phyloP scores from a whole-genome alignment of 1,140 invertebrate species.

The Cyrtorhinus lividipennis region DNA sequence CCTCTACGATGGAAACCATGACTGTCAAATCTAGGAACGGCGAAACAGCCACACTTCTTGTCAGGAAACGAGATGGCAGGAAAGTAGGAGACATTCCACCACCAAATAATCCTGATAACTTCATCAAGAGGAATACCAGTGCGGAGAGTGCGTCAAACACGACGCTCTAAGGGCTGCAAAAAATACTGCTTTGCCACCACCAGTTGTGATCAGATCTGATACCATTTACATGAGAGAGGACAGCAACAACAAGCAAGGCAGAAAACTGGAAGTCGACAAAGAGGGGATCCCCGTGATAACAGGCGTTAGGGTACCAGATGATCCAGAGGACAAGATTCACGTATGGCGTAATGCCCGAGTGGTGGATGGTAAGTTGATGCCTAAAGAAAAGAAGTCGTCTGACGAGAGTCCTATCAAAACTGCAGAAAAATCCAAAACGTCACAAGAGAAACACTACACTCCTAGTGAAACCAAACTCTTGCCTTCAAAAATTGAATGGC shows the following conservation, averaged over 20 bases:
- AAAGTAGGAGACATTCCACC: conserved; percentile 7
- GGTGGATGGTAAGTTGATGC: conserved; percentile 53
- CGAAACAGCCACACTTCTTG: conserved; percentile 55
- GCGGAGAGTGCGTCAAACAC: no score
- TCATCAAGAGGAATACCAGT: neutral
- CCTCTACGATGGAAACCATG: conserved; percentile 54
- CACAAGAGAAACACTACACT: no score
- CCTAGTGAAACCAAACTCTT: neutral
- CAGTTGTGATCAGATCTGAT: conserved; percentile 47
- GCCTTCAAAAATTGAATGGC: conserved; percentile 18
- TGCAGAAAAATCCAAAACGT: neutral
- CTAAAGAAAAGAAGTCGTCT: conserved; percentile 22
- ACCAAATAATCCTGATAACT: conserved; percentile 8
- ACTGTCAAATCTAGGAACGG: conserved; percentile 58
- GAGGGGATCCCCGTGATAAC: conserved; percentile 57
- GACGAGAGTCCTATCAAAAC: neutral
- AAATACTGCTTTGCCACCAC: conserved; percentile 37
- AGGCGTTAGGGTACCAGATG: conserved; percentile 64
- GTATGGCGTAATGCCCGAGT: conserved; percentile 74
- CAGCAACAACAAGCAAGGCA: conserved; percentile 33
- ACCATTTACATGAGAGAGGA: conserved; percentile 40
- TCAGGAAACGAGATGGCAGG: conserved; percentile 47
- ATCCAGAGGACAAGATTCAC: conserved; percentile 55
- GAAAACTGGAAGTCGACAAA: conserved; percentile 34
- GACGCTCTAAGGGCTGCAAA: conserved; percentile 3